Conservation (phyloP, 2,113 vertebrate genomes). For the Callipepla californica region DNA sequence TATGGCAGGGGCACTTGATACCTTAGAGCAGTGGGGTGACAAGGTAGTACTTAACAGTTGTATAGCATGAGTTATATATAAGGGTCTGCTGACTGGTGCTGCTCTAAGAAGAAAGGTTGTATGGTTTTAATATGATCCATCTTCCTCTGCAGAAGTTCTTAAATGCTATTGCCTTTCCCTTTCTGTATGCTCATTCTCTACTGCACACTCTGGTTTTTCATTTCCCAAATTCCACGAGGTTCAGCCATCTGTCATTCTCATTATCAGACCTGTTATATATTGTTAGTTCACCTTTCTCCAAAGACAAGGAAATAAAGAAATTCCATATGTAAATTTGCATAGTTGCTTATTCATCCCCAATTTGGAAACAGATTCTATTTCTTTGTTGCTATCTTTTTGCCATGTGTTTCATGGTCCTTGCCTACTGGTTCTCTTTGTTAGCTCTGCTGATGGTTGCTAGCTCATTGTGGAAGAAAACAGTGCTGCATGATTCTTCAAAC, state of each 20-base stretch:
- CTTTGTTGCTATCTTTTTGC: neutral
- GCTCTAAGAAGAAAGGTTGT: slow-evolving; percentile 17
- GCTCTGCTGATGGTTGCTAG: neutral
- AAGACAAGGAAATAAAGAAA: neutral
- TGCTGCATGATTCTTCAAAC: neutral
- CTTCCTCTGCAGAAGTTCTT: neutral
- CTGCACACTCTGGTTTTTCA: neutral
- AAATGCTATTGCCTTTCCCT: neutral
- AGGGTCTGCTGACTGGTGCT: neutral
- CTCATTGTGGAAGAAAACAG: neutral
- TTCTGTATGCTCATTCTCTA: neutral
- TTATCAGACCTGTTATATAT: neutral
- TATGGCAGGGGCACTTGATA: neutral
- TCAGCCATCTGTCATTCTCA: slow-evolving; percentile 32
- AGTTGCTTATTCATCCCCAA: neutral
- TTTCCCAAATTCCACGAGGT: slow-evolving; percentile 36
- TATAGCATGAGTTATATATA: neutral
- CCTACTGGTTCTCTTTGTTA: neutral
- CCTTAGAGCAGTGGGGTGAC: slow-evolving; percentile 17
- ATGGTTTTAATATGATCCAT: slow-evolving; percentile 19
- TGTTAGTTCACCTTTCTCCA: neutral
- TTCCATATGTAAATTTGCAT: neutral
- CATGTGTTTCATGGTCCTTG: neutral
- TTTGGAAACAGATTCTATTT: neutral
- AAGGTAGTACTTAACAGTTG: neutral